Evolutionary conservation across 2,888 invertebrate genomes (phyloP), one percentile per base, ranked within the genome.

Genomic region (Diplazon laetatorius): DNA sequence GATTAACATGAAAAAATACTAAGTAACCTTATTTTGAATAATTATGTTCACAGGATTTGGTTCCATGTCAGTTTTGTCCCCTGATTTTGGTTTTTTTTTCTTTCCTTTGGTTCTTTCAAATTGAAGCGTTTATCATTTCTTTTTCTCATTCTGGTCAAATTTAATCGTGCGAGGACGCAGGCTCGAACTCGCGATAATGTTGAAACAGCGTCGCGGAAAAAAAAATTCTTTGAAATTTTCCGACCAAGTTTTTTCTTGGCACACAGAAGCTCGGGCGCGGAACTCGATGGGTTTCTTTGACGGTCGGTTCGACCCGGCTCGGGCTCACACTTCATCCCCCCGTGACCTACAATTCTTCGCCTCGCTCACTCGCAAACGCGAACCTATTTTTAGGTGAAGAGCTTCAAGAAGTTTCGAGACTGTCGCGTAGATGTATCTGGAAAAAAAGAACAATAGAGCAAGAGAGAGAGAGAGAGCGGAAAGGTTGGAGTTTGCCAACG

Each of bases 261-360:
- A 44, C 55, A 44, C 50, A 48, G 52, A 63, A 73, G 74, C 74
- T 77, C 68, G n/a, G n/a, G n/a, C n/a, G 55, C 65, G 69, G 1
- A 30, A 35, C 48, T n/a, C 25, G 59, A 39, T 39, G 59, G 59
- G 48, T 77, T 77, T n/a, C 72, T 77, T 77, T 77, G 72, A 68
- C n/a, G 62, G 44, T 25, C 35, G 35, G 30, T 60, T 14, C 59
- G 48, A 57, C 66, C 70, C 30, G 30, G 8, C 16, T 22, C 55
- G 46, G 42, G 65, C 20, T 52, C 25, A 59, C 57, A 76, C 78
- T 73, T 77, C 78, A 73, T 42, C 73, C 80, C n/a, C 82, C 76
- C 85, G 80, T 89, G 89, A 89, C 89, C 89, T 85, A 89, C 85
- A 89, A 89, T 80, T 86, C 85, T 85, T 80, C 52, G 30, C 69